Percentiles rank a stretch among this genome's conserved stretches.
Evolutionary conservation across 2,797 vertebrate genomes (phyloP).

Genomic region (Hybognathus amarus): DNA sequence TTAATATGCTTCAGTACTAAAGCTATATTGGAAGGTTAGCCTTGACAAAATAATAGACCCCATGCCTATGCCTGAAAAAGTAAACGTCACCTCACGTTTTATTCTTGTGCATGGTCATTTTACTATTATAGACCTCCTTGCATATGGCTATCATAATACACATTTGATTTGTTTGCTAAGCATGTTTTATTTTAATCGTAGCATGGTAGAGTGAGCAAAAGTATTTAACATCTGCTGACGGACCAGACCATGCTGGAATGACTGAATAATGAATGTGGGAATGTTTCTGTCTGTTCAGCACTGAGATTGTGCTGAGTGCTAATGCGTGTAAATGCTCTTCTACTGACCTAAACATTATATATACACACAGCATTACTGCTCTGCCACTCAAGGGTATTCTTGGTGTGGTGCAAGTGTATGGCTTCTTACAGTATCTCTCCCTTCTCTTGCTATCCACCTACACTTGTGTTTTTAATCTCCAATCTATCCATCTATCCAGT

Average conservation of each 20-base stretch:
- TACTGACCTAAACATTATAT: constrained; percentile 45
- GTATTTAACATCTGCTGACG: background rate
- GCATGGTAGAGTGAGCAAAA: background rate
- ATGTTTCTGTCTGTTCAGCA: constrained; percentile 61
- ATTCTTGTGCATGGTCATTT: background rate
- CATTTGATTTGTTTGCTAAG: background rate
- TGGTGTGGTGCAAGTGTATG: background rate
- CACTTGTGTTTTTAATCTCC: constrained; percentile 41
- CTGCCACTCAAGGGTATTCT: constrained; percentile 32
- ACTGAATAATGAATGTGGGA: constrained; percentile 69
- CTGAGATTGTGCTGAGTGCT: constrained; percentile 55
- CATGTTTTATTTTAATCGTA: background rate
- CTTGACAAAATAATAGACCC: background rate
- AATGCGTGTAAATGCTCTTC: constrained; percentile 45
- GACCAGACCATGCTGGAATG: background rate
- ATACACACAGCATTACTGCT: background rate
- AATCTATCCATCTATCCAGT: background rate
- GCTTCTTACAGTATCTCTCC: background rate
- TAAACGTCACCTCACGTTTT: background rate
- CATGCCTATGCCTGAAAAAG: background rate
- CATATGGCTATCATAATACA: background rate
- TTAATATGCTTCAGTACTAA: background rate
- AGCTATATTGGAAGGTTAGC: background rate
- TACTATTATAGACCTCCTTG: background rate
- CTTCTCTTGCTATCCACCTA: background rate